These are phyloP conservation scores for Sparus aurata DNA, from an alignment of 2,797 vertebrate species.

Conservation along the genomic window DNA sequence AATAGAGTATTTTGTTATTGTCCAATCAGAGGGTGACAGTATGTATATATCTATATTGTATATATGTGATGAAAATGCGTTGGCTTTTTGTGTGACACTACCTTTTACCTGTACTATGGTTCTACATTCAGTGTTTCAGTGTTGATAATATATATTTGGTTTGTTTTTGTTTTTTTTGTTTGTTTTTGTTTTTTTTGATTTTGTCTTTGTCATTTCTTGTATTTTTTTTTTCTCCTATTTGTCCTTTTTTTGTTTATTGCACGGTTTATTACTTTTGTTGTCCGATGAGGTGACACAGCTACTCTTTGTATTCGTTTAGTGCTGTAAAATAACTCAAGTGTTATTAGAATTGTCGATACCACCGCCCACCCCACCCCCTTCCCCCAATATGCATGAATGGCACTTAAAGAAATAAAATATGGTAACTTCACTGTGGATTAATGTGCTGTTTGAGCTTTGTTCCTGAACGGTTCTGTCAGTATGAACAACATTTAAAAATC, in stretches of 20 bases:
- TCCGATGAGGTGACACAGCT: conserved; percentile 91
- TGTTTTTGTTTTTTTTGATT: conserved; percentile 84
- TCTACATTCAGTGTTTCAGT: conserved; percentile 97
- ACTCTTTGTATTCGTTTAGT: conserved; percentile 96
- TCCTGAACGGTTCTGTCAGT: background rate
- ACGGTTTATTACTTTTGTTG: conserved; percentile 96
- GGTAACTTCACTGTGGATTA: conserved; percentile 92
- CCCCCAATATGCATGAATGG: conserved; percentile 97
- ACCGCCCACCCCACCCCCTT: conserved; percentile 82
- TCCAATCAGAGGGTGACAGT: conserved; percentile 93
- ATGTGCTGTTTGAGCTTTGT: conserved; percentile 77
- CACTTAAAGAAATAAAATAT: conserved; percentile 96
- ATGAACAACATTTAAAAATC: background rate
- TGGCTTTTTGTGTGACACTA: conserved; percentile 95
- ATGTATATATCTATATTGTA: conserved; percentile 98
- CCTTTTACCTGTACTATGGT: conserved; percentile 94
- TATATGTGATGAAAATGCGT: conserved; percentile 96
- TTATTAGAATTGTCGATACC: conserved; percentile 95
- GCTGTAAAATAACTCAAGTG: conserved; percentile 96
- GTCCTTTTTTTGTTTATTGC: conserved; percentile 90
- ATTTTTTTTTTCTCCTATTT: conserved; percentile 76
- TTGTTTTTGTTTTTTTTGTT: conserved; percentile 84
- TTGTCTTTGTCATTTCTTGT: conserved; percentile 89
- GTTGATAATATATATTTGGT: conserved; percentile 93
- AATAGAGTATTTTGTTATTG: conserved; percentile 98